Conservation (phyloP, 1,140 invertebrate genomes). For the Agrypnia vestita region DNA sequence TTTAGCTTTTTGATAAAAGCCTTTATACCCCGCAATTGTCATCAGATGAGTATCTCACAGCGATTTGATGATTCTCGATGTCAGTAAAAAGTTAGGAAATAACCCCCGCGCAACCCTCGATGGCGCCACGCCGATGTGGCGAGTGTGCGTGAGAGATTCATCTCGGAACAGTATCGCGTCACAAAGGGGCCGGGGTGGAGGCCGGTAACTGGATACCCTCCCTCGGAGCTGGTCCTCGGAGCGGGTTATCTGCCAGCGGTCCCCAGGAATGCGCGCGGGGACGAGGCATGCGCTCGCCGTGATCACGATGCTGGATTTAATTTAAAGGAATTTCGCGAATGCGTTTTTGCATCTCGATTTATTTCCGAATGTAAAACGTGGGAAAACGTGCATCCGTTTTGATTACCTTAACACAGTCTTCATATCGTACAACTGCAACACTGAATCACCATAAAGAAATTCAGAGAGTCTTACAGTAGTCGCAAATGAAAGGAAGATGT, state of each 20-base stretch:
- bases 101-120: neutral
- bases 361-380: constrained; percentile 5
- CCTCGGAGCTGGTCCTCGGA: constrained; percentile 9
- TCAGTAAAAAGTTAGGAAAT: too few species aligned
- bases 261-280: neutral
- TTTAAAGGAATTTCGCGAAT: neutral
- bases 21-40: too few species aligned
- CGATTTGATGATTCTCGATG: too few species aligned
- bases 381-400: constrained; percentile 25
- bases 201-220: constrained; percentile 9
- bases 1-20: too few species aligned
- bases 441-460: too few species aligned
- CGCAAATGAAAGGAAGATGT: too few species aligned
- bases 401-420: too few species aligned
- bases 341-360: neutral
- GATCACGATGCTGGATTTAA: constrained; percentile 14
- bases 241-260: constrained; percentile 12
- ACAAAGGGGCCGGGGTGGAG: constrained; percentile 4
- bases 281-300: neutral
- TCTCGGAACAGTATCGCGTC: neutral
- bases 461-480: too few species aligned
- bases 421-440: too few species aligned
- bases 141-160: neutral
- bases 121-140: neutral
- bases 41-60: too few species aligned